phyloP scores from a whole-genome alignment of 2,888 invertebrate species.

The Apoda limacodes region DNA sequence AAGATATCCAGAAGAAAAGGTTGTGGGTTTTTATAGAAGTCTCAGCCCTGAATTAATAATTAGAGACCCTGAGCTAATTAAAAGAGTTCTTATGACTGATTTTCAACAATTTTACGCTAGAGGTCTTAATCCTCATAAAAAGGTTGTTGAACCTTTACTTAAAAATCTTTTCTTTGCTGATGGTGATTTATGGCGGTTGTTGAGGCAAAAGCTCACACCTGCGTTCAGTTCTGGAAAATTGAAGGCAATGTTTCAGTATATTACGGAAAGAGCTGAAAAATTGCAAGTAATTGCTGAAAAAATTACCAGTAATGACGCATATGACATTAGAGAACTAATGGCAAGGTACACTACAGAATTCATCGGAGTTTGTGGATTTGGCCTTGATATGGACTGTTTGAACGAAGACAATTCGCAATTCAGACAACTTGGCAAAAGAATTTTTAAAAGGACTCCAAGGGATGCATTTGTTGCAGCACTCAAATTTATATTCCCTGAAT shows the following conservation, averaged over 20 bases:
- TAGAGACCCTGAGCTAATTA: constrained; percentile 47
- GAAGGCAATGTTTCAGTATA: constrained; percentile 54
- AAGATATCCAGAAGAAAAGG: constrained; percentile 46
- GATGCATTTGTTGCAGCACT: constrained; percentile 35
- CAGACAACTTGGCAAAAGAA: constrained; percentile 44
- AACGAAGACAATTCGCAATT: constrained; percentile 48
- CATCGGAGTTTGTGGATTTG: no score
- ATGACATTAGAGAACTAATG: no score
- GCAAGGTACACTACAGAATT: no score
- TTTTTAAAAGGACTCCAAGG: constrained; percentile 38
- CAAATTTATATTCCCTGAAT: constrained; percentile 44
- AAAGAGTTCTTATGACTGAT: constrained; percentile 44
- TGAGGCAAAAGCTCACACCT: constrained; percentile 49
- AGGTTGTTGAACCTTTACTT: constrained; percentile 43
- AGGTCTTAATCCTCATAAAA: constrained; percentile 42
- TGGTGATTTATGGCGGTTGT: constrained; percentile 47
- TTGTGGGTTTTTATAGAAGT: constrained; percentile 46
- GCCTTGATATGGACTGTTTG: no score
- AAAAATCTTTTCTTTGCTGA: no score
- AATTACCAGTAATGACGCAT: constrained; percentile 32
- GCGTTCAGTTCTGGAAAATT: constrained; percentile 52
- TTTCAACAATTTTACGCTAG: constrained; percentile 44
- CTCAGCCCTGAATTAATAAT: constrained; percentile 41
- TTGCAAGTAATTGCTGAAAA: constrained; percentile 40
- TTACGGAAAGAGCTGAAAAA: constrained; percentile 46